Evolutionary conservation across 2,888 invertebrate genomes (phyloP), one percentile per base, ranked within the genome.

Genomic region (Parasteatoda lunata): DNA sequence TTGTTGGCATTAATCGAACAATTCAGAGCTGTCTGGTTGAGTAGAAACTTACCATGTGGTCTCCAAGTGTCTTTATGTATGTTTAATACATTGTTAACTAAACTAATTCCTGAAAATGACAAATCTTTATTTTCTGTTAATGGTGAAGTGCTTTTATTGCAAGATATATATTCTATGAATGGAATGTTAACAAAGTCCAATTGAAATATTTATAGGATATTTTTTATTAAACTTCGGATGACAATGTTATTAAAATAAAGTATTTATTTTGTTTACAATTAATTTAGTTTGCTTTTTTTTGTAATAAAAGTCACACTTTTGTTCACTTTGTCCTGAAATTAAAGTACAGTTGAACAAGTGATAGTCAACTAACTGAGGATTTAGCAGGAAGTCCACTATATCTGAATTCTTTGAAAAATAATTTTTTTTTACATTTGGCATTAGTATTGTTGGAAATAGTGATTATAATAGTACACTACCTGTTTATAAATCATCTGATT

Each of bases 1-100:
- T 92, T 94, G 90, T 91, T 94, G 72, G 93, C 93, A 81, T 91
- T 93, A 83, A 93, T 93, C 84, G 93, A 93, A 89, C 93, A 93
- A 84, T 94, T 93, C 90, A 93, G 93, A 89, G 92, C 93, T 66
- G 92, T 93, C 15, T 94, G 94, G 94, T 90, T 93, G 54, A 92
- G 93, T 88, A 91, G 93, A 78, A 93, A 94, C 89, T 91, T 93
- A 88, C 93, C 93, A 1, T 92, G 93, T 88, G 94, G 94, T 49
- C 92, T 93, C 49, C 93, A 93, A 90, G 92, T 92, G 83, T 93
- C 93, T 7, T 90, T 93, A 64, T 91, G 93, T 77, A 91, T 93
- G 79, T 91, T 93, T 52, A 93, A 93, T 49, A 92, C 93, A 88
- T 92, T 93, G 78, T 91, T 93, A 87, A 92, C 93, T 88, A 88